A percentile compares a stretch with the other conserved stretches of the same genome.
These are phyloP conservation scores for Ornithorhynchus anatinus DNA, from an alignment of 2,113 vertebrate species.

Conservation along the genomic window DNA sequence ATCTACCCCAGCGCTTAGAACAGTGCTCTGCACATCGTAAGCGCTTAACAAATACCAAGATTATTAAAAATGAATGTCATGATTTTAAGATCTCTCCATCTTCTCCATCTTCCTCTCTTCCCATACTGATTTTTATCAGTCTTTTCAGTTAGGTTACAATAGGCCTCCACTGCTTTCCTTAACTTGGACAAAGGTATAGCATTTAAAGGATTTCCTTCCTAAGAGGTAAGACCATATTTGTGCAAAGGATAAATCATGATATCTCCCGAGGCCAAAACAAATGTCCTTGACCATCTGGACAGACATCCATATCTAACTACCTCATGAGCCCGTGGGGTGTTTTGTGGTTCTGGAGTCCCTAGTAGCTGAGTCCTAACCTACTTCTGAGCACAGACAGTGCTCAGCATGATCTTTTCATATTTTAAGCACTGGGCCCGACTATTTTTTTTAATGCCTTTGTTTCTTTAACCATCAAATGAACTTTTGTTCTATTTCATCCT, in stretches of 20 bases:
- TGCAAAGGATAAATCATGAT: neutral
- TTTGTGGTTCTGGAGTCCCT: too few relatives aligned
- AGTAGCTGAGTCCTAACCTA: neutral
- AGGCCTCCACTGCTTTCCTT: conserved; percentile 1
- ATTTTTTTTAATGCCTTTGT: neutral
- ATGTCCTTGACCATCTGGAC: neutral
- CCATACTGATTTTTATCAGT: too few relatives aligned
- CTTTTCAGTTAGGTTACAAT: neutral
- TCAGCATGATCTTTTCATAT: neutral
- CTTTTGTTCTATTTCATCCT: neutral
- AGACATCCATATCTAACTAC: neutral
- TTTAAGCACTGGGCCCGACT: neutral
- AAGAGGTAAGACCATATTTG: neutral
- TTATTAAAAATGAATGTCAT: neutral
- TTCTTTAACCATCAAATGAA: neutral
- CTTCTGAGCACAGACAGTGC: neutral
- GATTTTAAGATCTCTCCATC: neutral
- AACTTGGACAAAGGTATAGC: neutral
- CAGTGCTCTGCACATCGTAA: too few relatives aligned
- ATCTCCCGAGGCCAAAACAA: conserved; percentile 3
- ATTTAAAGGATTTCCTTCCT: neutral
- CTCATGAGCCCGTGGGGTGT: neutral
- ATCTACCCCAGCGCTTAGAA: too few relatives aligned
- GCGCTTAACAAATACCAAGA: too few relatives aligned
- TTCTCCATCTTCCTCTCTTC: neutral